phyloP scores from a whole-genome alignment of 2,797 vertebrate genomes.

The Psittacula derbiana region DNA sequence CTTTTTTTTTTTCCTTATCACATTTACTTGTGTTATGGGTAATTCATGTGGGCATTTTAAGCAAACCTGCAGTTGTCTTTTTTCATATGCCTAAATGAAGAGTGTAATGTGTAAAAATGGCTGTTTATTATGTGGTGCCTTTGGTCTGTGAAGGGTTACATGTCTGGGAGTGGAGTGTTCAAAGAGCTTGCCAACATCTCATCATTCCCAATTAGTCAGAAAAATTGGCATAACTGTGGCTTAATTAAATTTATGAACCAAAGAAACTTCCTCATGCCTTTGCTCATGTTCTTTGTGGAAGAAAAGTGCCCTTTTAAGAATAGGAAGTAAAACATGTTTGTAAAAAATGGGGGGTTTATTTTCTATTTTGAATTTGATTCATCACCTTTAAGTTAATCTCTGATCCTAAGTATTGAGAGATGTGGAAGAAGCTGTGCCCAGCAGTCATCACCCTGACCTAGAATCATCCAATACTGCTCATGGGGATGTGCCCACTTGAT shows the following conservation, averaged over 20 bases:
- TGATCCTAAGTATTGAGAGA: not conserved
- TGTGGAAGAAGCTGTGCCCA: not conserved
- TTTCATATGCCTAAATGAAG: not conserved
- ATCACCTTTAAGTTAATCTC: not conserved
- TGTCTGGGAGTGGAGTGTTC: not conserved
- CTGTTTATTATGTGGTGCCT: not conserved
- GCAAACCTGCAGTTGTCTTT: not conserved
- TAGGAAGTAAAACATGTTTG: not conserved
- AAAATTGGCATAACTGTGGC: conserved; percentile 28
- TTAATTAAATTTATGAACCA: conserved; percentile 57
- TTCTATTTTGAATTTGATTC: not conserved
- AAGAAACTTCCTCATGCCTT: conserved; percentile 44
- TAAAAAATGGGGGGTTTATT: not conserved
- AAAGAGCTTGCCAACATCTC: conserved; percentile 31
- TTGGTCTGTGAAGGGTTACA: conserved; percentile 24
- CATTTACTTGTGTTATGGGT: not conserved
- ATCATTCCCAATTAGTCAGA: conserved; percentile 35
- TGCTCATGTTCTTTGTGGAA: not conserved
- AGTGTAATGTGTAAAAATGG: not conserved
- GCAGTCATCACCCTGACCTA: not conserved
- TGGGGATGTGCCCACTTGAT: not conserved
- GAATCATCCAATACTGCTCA: not conserved
- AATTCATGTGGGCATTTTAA: not conserved
- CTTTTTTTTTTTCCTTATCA: not conserved
- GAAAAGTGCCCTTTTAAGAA: not conserved